Conservation (phyloP, 2,113 vertebrate genomes). For the Oxyruncus cristatus region DNA sequence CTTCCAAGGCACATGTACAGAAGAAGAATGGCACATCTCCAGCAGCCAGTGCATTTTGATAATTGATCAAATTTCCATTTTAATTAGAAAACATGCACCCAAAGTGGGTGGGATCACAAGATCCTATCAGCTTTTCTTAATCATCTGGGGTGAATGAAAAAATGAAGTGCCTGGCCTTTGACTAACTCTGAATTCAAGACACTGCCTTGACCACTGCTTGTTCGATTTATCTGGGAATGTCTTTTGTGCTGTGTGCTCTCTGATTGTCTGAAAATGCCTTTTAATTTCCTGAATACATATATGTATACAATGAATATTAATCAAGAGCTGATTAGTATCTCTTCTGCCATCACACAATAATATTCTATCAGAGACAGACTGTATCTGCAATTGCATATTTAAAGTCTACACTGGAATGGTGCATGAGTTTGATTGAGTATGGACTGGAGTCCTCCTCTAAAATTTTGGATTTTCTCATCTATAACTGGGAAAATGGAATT, state of each 20-base stretch:
- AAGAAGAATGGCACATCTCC: constrained; percentile 35
- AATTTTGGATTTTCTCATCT: background rate
- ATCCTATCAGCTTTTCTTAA: constrained; percentile 47
- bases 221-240: background rate
- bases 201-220: constrained; percentile 27
- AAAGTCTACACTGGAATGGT: background rate
- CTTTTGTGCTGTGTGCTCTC: background rate
- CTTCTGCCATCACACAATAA: constrained; percentile 16
- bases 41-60: constrained; percentile 37
- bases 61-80: constrained; percentile 67
- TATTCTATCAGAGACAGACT: constrained; percentile 35
- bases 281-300: constrained; percentile 43
- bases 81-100: constrained; percentile 55
- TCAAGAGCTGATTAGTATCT: constrained; percentile 47
- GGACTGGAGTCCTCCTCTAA: background rate
- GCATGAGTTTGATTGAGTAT: background rate
- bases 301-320: constrained; percentile 58
- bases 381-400: constrained; percentile 11
- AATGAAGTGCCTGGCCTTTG: constrained; percentile 13
- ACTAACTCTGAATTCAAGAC: constrained; percentile 11
- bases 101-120: constrained; percentile 38
- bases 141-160: constrained; percentile 8
- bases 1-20: background rate
- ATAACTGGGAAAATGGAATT: background rate
- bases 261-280: constrained; percentile 50